A percentile compares a stretch with the other conserved stretches of the same genome.
Evolutionary conservation across 1,140 invertebrate genomes (phyloP).

Genomic region (Leptopilina boulardi): DNA sequence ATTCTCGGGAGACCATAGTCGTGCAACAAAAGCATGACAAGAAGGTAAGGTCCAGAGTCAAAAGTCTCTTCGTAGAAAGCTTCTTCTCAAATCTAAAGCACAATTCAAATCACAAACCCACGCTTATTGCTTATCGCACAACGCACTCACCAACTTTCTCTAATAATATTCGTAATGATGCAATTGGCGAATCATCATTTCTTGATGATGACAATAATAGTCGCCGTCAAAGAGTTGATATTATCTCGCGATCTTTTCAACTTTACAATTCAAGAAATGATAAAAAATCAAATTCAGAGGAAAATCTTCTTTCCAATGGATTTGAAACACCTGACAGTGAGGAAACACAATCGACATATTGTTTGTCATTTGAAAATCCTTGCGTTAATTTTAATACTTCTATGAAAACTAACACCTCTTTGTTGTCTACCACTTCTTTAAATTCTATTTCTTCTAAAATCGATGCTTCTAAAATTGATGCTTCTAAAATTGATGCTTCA

Average conservation of each 20-base stretch:
- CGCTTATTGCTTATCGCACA: constrained; percentile 54
- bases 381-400: constrained; percentile 9
- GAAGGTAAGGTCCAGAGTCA: constrained; percentile 73
- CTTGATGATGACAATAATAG: background rate
- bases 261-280: background rate
- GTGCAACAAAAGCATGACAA: constrained; percentile 61
- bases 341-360: background rate
- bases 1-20: constrained; percentile 49
- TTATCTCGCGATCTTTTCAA: background rate
- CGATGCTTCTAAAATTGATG: background rate
- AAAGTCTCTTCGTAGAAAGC: constrained; percentile 66
- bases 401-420: constrained; percentile 26
- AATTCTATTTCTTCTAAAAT: background rate
- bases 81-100: constrained; percentile 61
- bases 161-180: constrained; percentile 19
- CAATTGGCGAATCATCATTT: constrained; percentile 1
- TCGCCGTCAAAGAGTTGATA: background rate
- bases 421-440: background rate
- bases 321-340: background rate
- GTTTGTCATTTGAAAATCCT: constrained; percentile 5
- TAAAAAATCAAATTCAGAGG: background rate
- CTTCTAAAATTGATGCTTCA: no score
- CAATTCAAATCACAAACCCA: constrained; percentile 48
- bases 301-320: background rate
- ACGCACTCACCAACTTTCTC: constrained; percentile 37